A percentile compares a stretch with the other conserved stretches of the same genome.
phyloP scores from a whole-genome alignment of 2,888 invertebrate species.

The Vannuccia rotundouncinata region DNA sequence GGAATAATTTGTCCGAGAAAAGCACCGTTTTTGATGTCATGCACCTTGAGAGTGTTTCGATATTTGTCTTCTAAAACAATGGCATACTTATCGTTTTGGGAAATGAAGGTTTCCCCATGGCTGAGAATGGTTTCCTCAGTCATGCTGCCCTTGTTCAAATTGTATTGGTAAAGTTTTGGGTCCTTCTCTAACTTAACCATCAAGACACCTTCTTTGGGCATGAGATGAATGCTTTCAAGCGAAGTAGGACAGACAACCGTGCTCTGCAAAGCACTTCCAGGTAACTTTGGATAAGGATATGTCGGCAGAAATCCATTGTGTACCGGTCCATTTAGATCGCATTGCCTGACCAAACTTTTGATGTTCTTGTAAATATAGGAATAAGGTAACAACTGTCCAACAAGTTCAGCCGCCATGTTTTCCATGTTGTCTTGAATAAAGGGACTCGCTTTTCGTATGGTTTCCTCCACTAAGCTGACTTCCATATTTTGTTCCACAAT shows the following conservation, averaged over 20 bases:
- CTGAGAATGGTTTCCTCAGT: slow-evolving; percentile 47
- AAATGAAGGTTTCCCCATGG: slow-evolving; percentile 48
- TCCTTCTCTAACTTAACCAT: slow-evolving; percentile 46
- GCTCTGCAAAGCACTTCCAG: slow-evolving; percentile 50
- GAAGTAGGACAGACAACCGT: slow-evolving; percentile 44
- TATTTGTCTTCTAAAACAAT: slow-evolving; percentile 50
- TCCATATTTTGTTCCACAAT: slow-evolving; percentile 43
- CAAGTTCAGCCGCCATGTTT: slow-evolving; percentile 51
- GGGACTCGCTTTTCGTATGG: slow-evolving; percentile 47
- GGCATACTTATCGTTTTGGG: slow-evolving; percentile 46
- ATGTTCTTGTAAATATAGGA: slow-evolving; percentile 49
- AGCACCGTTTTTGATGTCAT: slow-evolving; percentile 2
- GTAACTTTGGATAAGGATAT: slow-evolving; percentile 50
- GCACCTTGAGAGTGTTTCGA: slow-evolving; percentile 49
- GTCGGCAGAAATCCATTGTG: slow-evolving; percentile 51
- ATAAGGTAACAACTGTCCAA: slow-evolving; percentile 52
- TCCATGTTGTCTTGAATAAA: slow-evolving; percentile 48
- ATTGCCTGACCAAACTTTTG: slow-evolving; percentile 48
- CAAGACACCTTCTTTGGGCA: slow-evolving; percentile 45
- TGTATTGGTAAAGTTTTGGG: slow-evolving; percentile 45
- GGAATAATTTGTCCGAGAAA: slow-evolving; percentile 53
- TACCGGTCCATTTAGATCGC: slow-evolving; percentile 48
- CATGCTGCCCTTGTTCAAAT: slow-evolving; percentile 47
- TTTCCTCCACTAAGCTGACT: slow-evolving; percentile 48
- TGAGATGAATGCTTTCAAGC: slow-evolving; percentile 45